Percentiles rank a stretch among this genome's conserved stretches.
phyloP scores from a whole-genome alignment of 1,140 invertebrate species.

The Cephus cinctus region DNA sequence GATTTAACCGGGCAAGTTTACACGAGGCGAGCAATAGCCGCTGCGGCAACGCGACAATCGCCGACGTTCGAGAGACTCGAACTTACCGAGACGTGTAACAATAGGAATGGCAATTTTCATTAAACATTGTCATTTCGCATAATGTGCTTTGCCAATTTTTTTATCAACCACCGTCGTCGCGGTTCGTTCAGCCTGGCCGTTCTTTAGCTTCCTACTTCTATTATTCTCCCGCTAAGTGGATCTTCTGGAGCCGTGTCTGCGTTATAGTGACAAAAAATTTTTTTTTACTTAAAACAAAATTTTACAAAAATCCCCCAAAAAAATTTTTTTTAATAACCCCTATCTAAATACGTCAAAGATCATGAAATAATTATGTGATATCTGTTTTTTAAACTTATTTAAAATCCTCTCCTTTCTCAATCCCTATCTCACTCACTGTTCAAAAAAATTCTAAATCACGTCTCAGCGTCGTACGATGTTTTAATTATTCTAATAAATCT shows the following conservation, averaged over 20 bases:
- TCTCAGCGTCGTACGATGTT: constrained; percentile 7
- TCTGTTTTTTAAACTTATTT: too few relatives aligned
- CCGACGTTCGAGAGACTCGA: background rate
- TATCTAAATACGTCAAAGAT: too few relatives aligned
- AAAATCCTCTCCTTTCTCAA: too few relatives aligned
- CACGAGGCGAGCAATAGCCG: too few relatives aligned
- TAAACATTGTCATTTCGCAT: constrained; percentile 56
- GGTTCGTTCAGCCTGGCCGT: constrained; percentile 17
- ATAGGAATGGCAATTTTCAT: constrained; percentile 48
- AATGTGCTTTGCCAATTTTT: constrained; percentile 49
- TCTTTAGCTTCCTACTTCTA: constrained; percentile 46
- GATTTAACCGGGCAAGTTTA: constrained; percentile 42
- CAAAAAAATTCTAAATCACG: too few relatives aligned
- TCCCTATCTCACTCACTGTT: too few relatives aligned
- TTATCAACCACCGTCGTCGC: constrained; percentile 1
- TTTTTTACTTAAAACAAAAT: too few relatives aligned
- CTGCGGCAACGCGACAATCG: background rate
- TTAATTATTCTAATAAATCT: constrained; percentile 43
- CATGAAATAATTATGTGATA: too few relatives aligned
- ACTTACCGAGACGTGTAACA: constrained; percentile 33
- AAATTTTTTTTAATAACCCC: too few relatives aligned
- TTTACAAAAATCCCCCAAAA: too few relatives aligned
- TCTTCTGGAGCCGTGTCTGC: too few relatives aligned
- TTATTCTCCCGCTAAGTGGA: constrained; percentile 42
- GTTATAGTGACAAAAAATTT: too few relatives aligned